phyloP scores from a whole-genome alignment of 2,888 invertebrate species.

The Vanessa cardui region DNA sequence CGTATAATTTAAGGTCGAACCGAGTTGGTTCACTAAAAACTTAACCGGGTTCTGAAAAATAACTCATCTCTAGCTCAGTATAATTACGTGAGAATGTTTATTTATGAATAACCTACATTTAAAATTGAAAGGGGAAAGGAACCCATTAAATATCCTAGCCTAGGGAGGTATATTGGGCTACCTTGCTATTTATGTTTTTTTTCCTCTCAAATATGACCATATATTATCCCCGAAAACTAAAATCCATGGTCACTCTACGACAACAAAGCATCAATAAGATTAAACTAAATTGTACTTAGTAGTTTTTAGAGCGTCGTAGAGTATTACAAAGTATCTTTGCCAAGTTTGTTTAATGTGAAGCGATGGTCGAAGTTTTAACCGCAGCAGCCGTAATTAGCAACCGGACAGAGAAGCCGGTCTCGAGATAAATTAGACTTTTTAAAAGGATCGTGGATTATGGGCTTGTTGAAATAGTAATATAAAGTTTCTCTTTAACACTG shows the following conservation, averaged over 20 bases:
- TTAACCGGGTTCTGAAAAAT: too few relatives aligned
- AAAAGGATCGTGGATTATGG: conserved; percentile 20
- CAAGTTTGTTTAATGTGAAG: conserved; percentile 33
- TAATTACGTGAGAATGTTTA: too few relatives aligned
- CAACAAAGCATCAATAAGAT: conserved; percentile 42
- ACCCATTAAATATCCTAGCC: too few relatives aligned
- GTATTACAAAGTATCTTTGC: conserved; percentile 25
- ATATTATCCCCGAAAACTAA: not conserved
- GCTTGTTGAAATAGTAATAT: conserved; percentile 16
- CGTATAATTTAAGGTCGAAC: too few relatives aligned
- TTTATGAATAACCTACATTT: too few relatives aligned
- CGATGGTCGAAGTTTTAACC: conserved; percentile 33
- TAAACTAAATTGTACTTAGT: conserved; percentile 44
- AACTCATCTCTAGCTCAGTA: too few relatives aligned
- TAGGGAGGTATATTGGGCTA: too few relatives aligned
- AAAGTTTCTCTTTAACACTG: not conserved
- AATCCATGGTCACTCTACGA: conserved; percentile 26
- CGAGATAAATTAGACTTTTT: conserved; percentile 31
- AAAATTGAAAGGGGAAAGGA: too few relatives aligned
- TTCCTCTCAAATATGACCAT: too few relatives aligned
- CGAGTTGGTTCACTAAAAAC: too few relatives aligned
- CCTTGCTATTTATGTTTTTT: too few relatives aligned
- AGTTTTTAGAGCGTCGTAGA: conserved; percentile 42
- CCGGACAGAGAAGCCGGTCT: conserved; percentile 21
- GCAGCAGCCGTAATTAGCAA: conserved; percentile 29